Conservation (phyloP, 1,140 invertebrate species). For the Cydia pomonella region DNA sequence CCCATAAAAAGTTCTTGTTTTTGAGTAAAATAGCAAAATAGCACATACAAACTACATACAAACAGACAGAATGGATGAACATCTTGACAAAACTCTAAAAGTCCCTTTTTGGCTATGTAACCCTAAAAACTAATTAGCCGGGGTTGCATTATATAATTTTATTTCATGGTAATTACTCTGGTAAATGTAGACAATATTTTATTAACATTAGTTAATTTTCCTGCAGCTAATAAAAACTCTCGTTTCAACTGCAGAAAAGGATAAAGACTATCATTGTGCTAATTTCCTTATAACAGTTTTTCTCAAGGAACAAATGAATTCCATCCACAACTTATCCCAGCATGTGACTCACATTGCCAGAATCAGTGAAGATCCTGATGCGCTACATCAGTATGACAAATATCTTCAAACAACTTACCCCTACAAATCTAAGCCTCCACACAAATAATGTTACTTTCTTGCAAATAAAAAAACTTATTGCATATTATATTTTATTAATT, state of each 20-base stretch:
- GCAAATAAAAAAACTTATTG: slow-evolving; percentile 18
- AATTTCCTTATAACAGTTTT: slow-evolving; percentile 50
- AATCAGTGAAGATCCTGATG: slow-evolving; percentile 40
- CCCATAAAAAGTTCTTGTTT: too few species aligned
- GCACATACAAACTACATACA: too few species aligned
- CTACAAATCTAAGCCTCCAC: slow-evolving; percentile 31
- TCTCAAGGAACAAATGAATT: slow-evolving; percentile 46
- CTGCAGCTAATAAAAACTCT: slow-evolving; percentile 45
- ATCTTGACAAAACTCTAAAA: too few species aligned
- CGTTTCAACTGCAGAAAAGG: slow-evolving; percentile 41
- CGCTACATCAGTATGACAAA: slow-evolving; percentile 45
- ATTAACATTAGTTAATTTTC: neutral
- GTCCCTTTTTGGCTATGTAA: too few species aligned
- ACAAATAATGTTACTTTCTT: neutral
- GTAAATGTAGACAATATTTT: neutral
- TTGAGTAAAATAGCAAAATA: too few species aligned
- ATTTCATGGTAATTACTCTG: too few species aligned
- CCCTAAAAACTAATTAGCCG: too few species aligned
- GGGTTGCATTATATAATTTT: too few species aligned
- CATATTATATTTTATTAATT: slow-evolving; percentile 20
- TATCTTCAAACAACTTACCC: slow-evolving; percentile 41
- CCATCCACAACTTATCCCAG: slow-evolving; percentile 45
- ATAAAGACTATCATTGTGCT: slow-evolving; percentile 49
- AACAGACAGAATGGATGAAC: too few species aligned
- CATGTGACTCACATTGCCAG: slow-evolving; percentile 40